Base-by-base conservation (phyloP, 2,888 invertebrate genomes). In the Pristionchus entomophagus region DNA sequence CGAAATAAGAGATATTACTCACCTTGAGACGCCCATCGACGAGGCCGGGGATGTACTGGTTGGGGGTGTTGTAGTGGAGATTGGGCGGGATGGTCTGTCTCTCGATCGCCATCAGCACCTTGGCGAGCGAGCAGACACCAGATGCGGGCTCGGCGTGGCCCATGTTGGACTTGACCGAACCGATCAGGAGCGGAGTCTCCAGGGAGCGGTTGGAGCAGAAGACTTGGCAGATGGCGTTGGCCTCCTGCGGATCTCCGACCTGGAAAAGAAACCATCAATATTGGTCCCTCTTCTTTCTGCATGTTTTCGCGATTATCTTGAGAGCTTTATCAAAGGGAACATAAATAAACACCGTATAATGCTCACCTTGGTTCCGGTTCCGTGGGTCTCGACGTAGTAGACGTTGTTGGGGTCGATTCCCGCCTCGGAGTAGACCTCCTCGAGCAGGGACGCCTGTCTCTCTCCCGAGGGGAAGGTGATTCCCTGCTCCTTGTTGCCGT, bases 81-180 rank as follows among this genome's bases (percentile, higher is more conserved):
- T 99, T 99, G 32, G 95, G 96, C 2, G 99, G 99, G 90, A 99
- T 96, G 51, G 96, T 94, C 49, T 97, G 97, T 85, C 95, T 94
- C 94, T 99, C 97, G 97, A 99, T 97, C 26, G 98, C 96, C 87
- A 99, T 96, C 35, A 99, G 94, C 85, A 97, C 87, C 88, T 94
- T 93, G 51, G 93, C 91, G 38, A 93, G 81, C 6, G 93, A 93
- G 88, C 91, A 91, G 65, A 90, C 90, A 92, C 95, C 95, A 82
- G 95, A 94, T 19, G 95, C 94, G 35, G 98, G 97, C 94, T 99
- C 99, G 5, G 98, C 96, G 94, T 99, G 99, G 1, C 99, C 99
- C 97, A 99, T 98, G 94, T 99, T 99, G 35, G 97, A 97, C 94
- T 99, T 99, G 0, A 98, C 97, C 0, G 98, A 98, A 29, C 99